A percentile compares a stretch with the other conserved stretches of the same genome.
Evolutionary conservation across 2,113 vertebrate genomes (phyloP).

Genomic region (Vireo altiloquus): DNA sequence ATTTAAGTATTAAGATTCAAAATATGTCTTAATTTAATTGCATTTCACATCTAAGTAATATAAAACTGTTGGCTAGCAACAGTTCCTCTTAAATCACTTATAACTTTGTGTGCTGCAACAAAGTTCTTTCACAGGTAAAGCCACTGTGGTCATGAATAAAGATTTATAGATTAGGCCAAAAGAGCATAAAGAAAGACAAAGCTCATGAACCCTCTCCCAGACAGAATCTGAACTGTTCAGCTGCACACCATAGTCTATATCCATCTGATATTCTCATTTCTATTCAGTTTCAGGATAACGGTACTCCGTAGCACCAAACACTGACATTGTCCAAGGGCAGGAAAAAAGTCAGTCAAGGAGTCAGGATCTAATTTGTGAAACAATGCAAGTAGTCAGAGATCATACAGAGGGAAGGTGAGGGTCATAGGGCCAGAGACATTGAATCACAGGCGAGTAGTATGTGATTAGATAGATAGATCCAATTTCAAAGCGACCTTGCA

Average conservation of each 20-base stretch:
- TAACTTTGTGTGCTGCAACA: background rate
- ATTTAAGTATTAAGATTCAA: background rate
- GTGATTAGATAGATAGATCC: background rate
- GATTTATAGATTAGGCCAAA: background rate
- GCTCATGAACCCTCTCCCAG: background rate
- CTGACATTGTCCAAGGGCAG: background rate
- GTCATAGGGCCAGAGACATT: background rate
- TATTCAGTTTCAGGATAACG: background rate
- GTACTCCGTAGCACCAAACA: background rate
- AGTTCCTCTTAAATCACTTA: background rate
- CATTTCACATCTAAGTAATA: constrained; percentile 32
- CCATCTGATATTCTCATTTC: background rate
- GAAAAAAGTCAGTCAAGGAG: background rate
- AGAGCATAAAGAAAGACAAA: background rate
- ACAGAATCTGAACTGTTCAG: background rate
- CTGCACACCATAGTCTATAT: background rate
- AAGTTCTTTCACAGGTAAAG: background rate
- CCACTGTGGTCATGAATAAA: background rate
- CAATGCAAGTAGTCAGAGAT: background rate
- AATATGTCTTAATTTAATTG: background rate
- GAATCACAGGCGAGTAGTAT: background rate
- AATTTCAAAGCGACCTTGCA: background rate
- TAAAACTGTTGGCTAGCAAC: background rate
- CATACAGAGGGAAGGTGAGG: background rate
- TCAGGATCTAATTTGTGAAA: constrained; percentile 7